phyloP scores from a whole-genome alignment of 2,888 invertebrate species.

The Mythimna pallens region DNA sequence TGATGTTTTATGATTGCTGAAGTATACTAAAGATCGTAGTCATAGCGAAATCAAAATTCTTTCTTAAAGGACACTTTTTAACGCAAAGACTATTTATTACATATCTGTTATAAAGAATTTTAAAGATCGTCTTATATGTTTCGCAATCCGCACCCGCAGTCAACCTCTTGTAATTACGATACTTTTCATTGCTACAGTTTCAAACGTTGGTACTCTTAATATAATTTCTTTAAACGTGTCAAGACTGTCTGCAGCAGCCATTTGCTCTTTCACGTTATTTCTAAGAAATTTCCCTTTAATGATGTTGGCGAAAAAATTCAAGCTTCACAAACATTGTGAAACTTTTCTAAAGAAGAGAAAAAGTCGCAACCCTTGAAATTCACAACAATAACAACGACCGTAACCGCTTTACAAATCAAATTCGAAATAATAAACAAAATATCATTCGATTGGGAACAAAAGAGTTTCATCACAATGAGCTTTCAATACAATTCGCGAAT shows the following conservation, averaged over 20 bases:
- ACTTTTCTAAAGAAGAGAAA: conserved; percentile 28
- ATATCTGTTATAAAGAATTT: not conserved
- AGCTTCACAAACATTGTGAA: conserved; percentile 23
- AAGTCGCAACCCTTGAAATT: conserved; percentile 35
- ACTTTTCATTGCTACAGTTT: conserved; percentile 9
- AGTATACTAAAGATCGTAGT: not conserved
- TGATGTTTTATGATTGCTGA: not conserved
- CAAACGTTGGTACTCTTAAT: conserved; percentile 9
- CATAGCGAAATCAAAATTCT: not conserved
- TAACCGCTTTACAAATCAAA: conserved; percentile 58
- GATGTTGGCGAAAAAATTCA: conserved; percentile 21
- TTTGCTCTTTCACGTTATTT: conserved; percentile 21
- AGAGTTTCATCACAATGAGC: conserved; percentile 65
- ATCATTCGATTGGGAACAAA: conserved; percentile 72
- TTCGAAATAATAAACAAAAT: conserved; percentile 69
- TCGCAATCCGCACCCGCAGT: conserved; percentile 14
- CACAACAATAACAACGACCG: conserved; percentile 47
- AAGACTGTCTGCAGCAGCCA: conserved; percentile 28
- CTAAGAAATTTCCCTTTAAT: conserved; percentile 25
- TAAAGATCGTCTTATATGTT: conserved; percentile 2
- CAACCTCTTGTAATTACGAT: conserved; percentile 18
- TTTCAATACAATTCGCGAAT: conserved; percentile 57
- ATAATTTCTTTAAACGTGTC: conserved; percentile 18
- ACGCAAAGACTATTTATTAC: conserved; percentile 1
- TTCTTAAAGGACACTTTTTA: not conserved